These are phyloP conservation scores for Drosophila erecta DNA, from an alignment of 1,140 invertebrate species.

Conservation along the genomic window DNA sequence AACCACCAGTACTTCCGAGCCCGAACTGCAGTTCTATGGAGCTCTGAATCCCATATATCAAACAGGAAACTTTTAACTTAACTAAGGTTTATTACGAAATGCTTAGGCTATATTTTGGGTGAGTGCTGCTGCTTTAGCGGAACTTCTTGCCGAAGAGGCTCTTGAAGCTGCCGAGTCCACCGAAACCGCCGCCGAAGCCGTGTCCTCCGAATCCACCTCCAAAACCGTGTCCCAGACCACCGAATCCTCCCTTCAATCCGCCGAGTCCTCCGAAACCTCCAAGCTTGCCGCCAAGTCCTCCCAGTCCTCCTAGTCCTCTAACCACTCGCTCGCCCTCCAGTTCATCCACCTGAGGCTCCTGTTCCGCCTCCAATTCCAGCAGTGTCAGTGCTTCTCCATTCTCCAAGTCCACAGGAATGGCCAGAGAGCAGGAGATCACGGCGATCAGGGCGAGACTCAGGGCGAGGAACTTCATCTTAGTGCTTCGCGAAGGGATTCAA, in stretches of 20 bases:
- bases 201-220: constrained; percentile 60
- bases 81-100: constrained; percentile 29
- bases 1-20: constrained; percentile 23
- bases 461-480: constrained; percentile 56
- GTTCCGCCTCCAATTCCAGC: constrained; percentile 27
- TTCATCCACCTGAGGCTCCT: constrained; percentile 13
- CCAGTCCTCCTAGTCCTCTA: constrained; percentile 65
- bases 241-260: constrained; percentile 56
- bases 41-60: constrained; percentile 67
- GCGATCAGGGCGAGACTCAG: constrained; percentile 34
- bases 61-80: constrained; percentile 52
- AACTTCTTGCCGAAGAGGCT: constrained; percentile 67
- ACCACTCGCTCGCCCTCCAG: constrained; percentile 33
- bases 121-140: constrained; percentile 23
- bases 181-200: constrained; percentile 58
- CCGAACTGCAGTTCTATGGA: constrained; percentile 55
- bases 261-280: constrained; percentile 49
- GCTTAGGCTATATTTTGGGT: constrained; percentile 28
- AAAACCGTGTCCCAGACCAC: constrained; percentile 53
- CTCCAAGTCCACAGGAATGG: constrained; percentile 51
- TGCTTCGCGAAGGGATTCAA: not conserved
- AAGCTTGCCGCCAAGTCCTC: constrained; percentile 61
- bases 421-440: constrained; percentile 21
- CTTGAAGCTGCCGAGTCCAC: constrained; percentile 55
- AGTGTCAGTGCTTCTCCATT: constrained; percentile 44